A percentile compares a stretch with the other conserved stretches of the same genome.
These are phyloP conservation scores for Ptycholaimellus sp. DNA, from an alignment of 2,888 invertebrate species.

Conservation along the genomic window DNA sequence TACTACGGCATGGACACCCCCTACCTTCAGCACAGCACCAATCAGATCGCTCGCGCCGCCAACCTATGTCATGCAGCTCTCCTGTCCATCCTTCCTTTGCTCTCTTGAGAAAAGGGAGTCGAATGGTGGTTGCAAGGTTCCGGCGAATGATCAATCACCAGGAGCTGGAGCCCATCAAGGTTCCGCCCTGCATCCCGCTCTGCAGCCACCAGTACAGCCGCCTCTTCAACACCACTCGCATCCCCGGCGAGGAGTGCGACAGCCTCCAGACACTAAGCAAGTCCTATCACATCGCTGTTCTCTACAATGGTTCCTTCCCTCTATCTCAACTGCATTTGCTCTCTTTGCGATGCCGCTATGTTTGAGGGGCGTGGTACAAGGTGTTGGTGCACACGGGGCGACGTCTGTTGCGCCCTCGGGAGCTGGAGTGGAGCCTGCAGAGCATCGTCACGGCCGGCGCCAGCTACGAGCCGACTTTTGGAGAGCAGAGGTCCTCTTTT, in stretches of 20 bases:
- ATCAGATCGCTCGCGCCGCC: conserved; percentile 51
- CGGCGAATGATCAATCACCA: conserved; percentile 65
- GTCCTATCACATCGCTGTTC: conserved; percentile 59
- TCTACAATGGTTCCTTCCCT: conserved; percentile 64
- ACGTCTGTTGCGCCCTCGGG: conserved; percentile 32
- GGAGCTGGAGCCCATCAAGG: no score
- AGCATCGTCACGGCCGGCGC: no score
- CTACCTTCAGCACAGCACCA: no score
- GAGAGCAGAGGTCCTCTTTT: no score
- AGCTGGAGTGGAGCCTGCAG: neutral
- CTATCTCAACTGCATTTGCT: no score
- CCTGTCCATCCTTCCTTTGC: no score
- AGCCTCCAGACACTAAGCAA: conserved; percentile 38
- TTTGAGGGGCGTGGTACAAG: no score
- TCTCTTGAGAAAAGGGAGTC: no score
- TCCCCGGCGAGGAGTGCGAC: conserved; percentile 53
- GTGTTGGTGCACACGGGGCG: conserved; percentile 52
- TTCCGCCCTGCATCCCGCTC: no score
- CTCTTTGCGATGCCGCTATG: no score
- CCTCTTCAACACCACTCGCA: conserved; percentile 72
- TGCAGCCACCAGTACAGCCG: conserved; percentile 91
- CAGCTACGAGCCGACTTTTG: no score
- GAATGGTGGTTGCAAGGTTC: no score
- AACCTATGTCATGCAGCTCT: conserved; percentile 56
- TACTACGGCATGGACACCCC: conserved; percentile 58